phyloP scores from a whole-genome alignment of 2,797 vertebrate genomes.

The Eulemur coronatus region DNA sequence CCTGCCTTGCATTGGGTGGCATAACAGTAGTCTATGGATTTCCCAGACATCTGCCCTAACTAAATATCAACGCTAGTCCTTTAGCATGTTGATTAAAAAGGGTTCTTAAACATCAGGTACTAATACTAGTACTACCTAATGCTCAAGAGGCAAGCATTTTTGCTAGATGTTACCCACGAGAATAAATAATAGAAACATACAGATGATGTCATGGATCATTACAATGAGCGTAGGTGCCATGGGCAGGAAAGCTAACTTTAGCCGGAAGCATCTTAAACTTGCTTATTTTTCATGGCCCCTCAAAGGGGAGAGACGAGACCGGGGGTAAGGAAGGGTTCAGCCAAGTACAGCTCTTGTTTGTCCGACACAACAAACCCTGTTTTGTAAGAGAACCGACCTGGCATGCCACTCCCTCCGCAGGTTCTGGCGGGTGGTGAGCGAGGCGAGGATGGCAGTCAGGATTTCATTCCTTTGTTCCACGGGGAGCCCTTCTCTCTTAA shows the following conservation, averaged over 20 bases:
- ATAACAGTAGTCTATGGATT: not conserved
- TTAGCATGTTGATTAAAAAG: not conserved
- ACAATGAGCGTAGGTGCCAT: not conserved
- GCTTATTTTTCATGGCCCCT: not conserved
- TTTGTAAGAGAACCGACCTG: slow-evolving; percentile 87
- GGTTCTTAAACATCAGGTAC: not conserved
- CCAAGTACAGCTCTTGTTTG: not conserved
- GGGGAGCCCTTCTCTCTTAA: slow-evolving; percentile 87
- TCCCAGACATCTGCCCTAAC: not conserved
- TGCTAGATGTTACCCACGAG: not conserved
- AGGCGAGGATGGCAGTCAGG: slow-evolving; percentile 88
- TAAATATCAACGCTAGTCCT: not conserved
- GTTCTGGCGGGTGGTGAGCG: slow-evolving; percentile 91
- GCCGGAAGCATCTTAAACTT: not conserved
- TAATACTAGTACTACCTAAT: not conserved
- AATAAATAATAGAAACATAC: not conserved
- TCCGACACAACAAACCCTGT: not conserved
- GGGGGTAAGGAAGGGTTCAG: not conserved
- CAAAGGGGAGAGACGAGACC: not conserved
- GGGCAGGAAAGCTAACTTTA: not conserved
- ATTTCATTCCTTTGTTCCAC: slow-evolving; percentile 89
- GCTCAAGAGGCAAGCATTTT: not conserved
- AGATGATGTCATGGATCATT: not conserved
- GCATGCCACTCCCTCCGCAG: slow-evolving; percentile 94
- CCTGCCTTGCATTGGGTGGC: not conserved